Evolutionary conservation across 2,113 vertebrate genomes (phyloP), one percentile per base, ranked within the genome.

Genomic region (Ivindomyrus marchei): DNA sequence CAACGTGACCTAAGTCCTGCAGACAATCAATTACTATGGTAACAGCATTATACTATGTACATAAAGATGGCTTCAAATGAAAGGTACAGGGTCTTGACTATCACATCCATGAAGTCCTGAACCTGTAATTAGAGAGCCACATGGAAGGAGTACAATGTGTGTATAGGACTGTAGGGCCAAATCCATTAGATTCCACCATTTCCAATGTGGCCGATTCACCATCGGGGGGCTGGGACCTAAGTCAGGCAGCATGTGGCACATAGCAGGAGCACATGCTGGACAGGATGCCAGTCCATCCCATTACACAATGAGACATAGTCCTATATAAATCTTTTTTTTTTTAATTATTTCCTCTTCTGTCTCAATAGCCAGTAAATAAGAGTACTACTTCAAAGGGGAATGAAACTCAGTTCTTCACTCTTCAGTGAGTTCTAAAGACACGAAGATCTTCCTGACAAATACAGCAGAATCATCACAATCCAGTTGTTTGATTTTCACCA

Each of bases 381-480:
- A 47, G 42, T n/a, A n/a, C 83, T 85, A 9, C 24, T 45, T 85
- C 42, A 85, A 46, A 47, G 83, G 21, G 8, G 45, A n/a, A 85
- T 47, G 42, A 85, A 85, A 47, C 42, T 85, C 19, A 85, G 45
- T n/a, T 85, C 36, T 85, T 85, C 39, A 24, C 83, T 85, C 83
- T 47, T 85, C 83, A 85, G 17, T 46, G 19, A 85, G 45, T 45
- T 85, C 83, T 47, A 47, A n/a, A 85, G 83, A 24, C 42, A 85
- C 9, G 1, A 47, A 21, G 83, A 46, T 45, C 39, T 85, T 47
- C 36, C 83, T 85, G 83, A 47, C 21, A 85, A 89, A 87, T 89
- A 42, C 47, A 83, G 77, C 90, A 88, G 90, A 74, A 91, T 92
- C 87, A 92, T 83, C 42, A 62, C 66, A 90, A 89, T 80, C 87